Conservation (phyloP, 92 coral and sea anemone genomes). For the Porites lobata region DNA sequence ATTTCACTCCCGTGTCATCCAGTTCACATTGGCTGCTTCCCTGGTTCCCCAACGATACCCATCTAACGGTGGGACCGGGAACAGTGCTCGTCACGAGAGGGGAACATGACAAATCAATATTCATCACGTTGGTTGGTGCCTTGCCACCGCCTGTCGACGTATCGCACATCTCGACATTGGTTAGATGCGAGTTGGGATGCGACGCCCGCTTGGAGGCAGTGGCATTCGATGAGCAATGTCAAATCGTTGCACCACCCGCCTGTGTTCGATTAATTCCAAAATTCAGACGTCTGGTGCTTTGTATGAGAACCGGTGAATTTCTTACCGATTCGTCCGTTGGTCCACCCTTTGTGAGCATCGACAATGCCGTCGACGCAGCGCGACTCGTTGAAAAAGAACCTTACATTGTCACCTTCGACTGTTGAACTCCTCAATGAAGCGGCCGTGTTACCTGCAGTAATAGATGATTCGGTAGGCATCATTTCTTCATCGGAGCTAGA, state of each 20-base stretch:
- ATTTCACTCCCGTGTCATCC: not conserved
- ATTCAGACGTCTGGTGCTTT: not conserved
- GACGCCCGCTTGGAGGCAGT: slow-evolving; percentile 1
- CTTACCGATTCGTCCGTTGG: not conserved
- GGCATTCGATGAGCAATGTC: slow-evolving; percentile 23
- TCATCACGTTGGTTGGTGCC: too few species aligned
- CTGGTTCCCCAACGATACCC: not conserved
- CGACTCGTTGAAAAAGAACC: not conserved
- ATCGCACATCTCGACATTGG: not conserved
- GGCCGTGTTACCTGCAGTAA: not conserved
- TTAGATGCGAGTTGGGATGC: slow-evolving; percentile 23
- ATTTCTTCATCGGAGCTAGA: not conserved
- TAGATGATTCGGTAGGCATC: not conserved
- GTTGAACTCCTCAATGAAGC: slow-evolving; percentile 16
- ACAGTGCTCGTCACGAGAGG: not conserved
- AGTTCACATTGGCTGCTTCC: not conserved
- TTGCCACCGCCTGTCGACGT: too few species aligned
- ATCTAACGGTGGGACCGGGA: not conserved
- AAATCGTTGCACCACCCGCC: not conserved
- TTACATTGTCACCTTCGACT: slow-evolving; percentile 1
- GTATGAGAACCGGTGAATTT: not conserved
- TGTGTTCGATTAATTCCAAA: slow-evolving; percentile 9
- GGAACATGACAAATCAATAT: too few species aligned
- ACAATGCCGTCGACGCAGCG: not conserved
- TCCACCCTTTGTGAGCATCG: not conserved